Base-by-base conservation (phyloP, 2,113 vertebrate genomes). In the Heterotis niloticus region DNA sequence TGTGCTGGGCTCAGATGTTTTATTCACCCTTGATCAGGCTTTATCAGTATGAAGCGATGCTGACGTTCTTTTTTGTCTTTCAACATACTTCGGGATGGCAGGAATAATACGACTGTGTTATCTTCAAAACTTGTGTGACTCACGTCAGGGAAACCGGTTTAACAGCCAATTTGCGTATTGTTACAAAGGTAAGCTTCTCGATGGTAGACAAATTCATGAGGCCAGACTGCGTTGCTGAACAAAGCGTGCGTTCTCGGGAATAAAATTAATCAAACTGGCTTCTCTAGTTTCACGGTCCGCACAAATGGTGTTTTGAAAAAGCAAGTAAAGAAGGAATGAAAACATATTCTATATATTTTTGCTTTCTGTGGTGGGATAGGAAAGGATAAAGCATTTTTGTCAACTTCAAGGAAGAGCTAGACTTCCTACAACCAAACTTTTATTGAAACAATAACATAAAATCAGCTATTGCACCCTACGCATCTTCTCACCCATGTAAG, bases 191-290 rank as follows among this genome's bases (percentile, higher is more conserved):
- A 54, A n/a, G 10, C 70, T 14, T 16, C 10, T 26, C 29, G n/a
- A 73, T 44, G 7, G 3, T 44, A 44, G 34, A 44, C 51, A 72
- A 72, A 20, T 0, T 72, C 69, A 52, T 44, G 14, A 12, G 13
- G 24, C 23, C n/a, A 20, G 10, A 65, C 14, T n/a, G 23, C 11
- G 12, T 24, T 10, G 52, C 23, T 28, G 9, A 52, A 62, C 59
- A 20, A n/a, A 74, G 52, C 24, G 13, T 59, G 71, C 24, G 52
- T 10, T 62, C 20, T 62, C 10, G 20, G 59, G 59, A 44, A 54
- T 44, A 24, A 74, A 74, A 74, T 16, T 0, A 59, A 57, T 74
- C 71, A 52, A 74, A 59, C 51, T 10, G 56, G 56, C 71, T 74
- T 54, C 54, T 74, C 52, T 57, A 57, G 51, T 74, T 59, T 59